These are phyloP conservation scores for Ridgeia piscesae DNA, from an alignment of 1,140 invertebrate species.

Conservation along the genomic window DNA sequence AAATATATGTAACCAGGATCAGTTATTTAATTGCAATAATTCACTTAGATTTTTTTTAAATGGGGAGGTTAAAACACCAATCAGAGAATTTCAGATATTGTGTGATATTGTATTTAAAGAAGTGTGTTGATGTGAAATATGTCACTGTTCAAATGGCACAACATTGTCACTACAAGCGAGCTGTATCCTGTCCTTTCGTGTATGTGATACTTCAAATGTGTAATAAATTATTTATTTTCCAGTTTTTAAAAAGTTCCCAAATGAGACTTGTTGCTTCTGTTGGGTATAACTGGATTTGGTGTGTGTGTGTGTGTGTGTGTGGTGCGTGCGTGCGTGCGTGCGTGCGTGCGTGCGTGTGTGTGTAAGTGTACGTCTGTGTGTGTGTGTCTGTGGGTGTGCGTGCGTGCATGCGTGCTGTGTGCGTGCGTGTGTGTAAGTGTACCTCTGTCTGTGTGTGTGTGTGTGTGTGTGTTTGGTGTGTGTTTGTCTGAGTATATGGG, in stretches of 20 bases:
- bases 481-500: too few relatives aligned
- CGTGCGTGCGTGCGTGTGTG: too few relatives aligned
- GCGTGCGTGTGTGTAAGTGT: too few relatives aligned
- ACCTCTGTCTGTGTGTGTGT: too few relatives aligned
- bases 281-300: not conserved
- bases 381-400: too few relatives aligned
- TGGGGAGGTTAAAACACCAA: too few relatives aligned
- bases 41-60: not conserved
- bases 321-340: not conserved
- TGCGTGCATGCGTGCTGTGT: too few relatives aligned
- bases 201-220: not conserved
- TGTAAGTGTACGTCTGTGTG: too few relatives aligned
- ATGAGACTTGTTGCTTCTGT: not conserved
- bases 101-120: too few relatives aligned
- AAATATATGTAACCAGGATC: not conserved
- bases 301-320: not conserved
- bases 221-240: not conserved
- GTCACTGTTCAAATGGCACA: not conserved
- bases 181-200: not conserved
- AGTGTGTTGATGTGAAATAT: not conserved
- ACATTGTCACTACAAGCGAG: not conserved
- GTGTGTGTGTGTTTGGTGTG: too few relatives aligned
- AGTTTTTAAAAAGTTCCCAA: not conserved
- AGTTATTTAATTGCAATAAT: not conserved
- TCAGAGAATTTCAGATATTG: too few relatives aligned